These are phyloP conservation scores for Clarias batrachus DNA, from an alignment of 2,113 vertebrate genomes.

Conservation along the genomic window DNA sequence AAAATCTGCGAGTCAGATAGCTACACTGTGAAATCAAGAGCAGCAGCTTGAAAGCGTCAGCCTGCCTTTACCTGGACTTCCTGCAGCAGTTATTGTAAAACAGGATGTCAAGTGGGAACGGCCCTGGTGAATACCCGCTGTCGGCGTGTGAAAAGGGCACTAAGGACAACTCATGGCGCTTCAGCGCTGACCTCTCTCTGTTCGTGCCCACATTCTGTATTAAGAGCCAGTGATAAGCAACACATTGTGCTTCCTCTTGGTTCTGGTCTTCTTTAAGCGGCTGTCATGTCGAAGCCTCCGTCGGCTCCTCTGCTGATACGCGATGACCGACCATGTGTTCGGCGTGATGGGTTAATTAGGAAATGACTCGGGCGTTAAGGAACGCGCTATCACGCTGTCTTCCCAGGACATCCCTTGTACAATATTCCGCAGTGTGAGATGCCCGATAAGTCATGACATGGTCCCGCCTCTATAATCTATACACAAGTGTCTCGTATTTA, in stretches of 20 bases:
- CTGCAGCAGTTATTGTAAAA: slow-evolving; percentile 23
- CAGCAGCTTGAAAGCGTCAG: background rate
- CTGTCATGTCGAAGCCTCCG: slow-evolving; percentile 10
- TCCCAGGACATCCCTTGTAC: slow-evolving; percentile 57
- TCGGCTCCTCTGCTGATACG: background rate
- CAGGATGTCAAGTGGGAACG: slow-evolving; percentile 8
- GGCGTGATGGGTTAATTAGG: slow-evolving; percentile 44
- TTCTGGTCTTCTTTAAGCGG: slow-evolving; percentile 33
- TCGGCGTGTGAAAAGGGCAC: background rate
- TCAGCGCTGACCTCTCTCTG: background rate
- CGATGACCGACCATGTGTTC: slow-evolving; percentile 30
- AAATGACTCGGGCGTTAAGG: slow-evolving; percentile 58
- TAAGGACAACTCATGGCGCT: background rate
- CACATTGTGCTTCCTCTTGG: slow-evolving; percentile 23
- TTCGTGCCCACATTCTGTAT: background rate
- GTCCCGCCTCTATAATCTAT: background rate
- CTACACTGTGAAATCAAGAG: background rate
- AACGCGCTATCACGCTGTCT: slow-evolving; percentile 58
- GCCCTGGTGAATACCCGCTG: background rate
- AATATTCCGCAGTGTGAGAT: slow-evolving; percentile 55
- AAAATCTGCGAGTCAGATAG: background rate
- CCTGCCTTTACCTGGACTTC: slow-evolving; percentile 1
- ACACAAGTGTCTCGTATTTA: background rate
- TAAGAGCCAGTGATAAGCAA: slow-evolving; percentile 34
- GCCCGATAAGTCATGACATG: slow-evolving; percentile 53